phyloP scores from a whole-genome alignment of 23 tunicate genomes.

The Trididemnum miniatum region DNA sequence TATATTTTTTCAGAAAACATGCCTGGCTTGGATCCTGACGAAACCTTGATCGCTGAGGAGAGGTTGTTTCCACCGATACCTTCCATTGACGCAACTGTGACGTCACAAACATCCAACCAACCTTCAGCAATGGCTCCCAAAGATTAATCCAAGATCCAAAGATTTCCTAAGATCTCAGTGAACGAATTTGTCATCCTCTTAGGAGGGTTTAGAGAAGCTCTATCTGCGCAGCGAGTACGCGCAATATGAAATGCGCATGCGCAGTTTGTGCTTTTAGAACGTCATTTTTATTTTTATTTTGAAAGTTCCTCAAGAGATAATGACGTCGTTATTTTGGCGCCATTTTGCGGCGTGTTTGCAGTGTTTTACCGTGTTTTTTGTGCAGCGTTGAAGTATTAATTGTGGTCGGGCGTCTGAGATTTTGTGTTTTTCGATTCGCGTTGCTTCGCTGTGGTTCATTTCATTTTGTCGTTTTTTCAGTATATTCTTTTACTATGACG shows the following conservation, averaged over 20 bases:
- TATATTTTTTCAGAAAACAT: constrained; percentile 46
- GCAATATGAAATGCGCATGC: no score
- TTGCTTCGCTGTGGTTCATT: constrained; percentile 6
- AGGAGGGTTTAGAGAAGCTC: no score
- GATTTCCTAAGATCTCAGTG: no score
- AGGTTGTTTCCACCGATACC: constrained; percentile 91
- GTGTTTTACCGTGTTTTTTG: not conserved
- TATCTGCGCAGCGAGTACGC: no score
- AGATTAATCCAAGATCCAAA: no score
- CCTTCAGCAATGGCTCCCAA: constrained; percentile 43
- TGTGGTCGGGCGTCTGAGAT: not conserved
- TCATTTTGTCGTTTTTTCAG: constrained; percentile 11
- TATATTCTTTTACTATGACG: constrained; percentile 16
- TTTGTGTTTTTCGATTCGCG: no score
- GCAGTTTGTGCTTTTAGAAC: not conserved
- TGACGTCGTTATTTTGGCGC: not conserved
- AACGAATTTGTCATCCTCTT: no score
- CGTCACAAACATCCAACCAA: constrained; percentile 62
- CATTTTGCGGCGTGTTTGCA: not conserved
- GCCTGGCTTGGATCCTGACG: constrained; percentile 95
- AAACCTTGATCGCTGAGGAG: constrained; percentile 85
- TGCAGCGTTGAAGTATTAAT: not conserved
- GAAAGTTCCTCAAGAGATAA: constrained; percentile 11
- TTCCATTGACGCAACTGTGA: constrained; percentile 21
- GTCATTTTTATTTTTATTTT: not conserved